These are phyloP conservation scores for Seriola dumerili DNA, from an alignment of 2,113 vertebrate genomes.

Conservation along the genomic window DNA sequence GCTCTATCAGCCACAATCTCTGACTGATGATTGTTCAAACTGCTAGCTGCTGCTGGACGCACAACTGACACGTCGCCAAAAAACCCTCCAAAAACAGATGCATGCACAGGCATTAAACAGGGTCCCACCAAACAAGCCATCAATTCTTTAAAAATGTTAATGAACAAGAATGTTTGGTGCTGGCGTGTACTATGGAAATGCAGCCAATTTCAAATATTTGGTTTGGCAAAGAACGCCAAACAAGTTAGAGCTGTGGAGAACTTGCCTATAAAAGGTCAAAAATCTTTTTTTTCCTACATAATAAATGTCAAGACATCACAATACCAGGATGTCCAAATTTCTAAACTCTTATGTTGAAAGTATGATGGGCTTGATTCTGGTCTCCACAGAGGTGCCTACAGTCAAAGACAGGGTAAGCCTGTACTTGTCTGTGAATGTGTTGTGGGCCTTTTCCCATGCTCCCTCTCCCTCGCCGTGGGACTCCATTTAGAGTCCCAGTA, in stretches of 20 bases:
- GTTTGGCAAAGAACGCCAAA: not conserved
- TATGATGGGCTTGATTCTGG: not conserved
- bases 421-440: slow-evolving; percentile 50
- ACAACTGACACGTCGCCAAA: not conserved
- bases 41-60: slow-evolving; percentile 18
- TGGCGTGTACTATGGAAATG: not conserved
- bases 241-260: not conserved
- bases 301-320: not conserved
- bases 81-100: not conserved
- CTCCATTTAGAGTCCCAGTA: slow-evolving; percentile 43
- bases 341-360: not conserved
- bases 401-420: slow-evolving; percentile 37
- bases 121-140: not conserved
- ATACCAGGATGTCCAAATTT: not conserved
- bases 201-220: slow-evolving; percentile 4
- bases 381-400: slow-evolving; percentile 10
- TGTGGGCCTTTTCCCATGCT: slow-evolving; percentile 67
- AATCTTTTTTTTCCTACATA: not conserved
- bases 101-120: not conserved
- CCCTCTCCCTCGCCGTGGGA: slow-evolving; percentile 43
- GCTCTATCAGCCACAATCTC: slow-evolving; percentile 27
- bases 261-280: not conserved
- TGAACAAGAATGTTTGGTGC: not conserved
- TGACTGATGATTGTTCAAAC: slow-evolving; percentile 32
- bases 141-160: not conserved